These are phyloP conservation scores for Drosophila bocqueti DNA, from an alignment of 1,140 invertebrate species.

Conservation along the genomic window DNA sequence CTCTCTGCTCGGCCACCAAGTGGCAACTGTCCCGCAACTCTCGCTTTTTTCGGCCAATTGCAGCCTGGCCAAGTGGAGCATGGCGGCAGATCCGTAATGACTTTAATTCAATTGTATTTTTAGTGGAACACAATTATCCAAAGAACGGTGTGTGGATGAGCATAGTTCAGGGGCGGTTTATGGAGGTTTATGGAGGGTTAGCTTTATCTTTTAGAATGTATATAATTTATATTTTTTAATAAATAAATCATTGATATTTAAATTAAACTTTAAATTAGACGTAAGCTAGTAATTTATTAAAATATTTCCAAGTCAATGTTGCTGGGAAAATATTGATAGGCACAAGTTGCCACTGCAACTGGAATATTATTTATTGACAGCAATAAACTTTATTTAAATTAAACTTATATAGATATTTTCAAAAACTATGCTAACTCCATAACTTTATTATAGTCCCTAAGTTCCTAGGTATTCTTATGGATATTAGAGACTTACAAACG, in stretches of 20 bases:
- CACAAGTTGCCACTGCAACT: not conserved
- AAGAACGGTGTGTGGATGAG: not conserved
- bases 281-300: not conserved
- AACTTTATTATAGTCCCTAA: too few species aligned
- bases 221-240: not conserved
- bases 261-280: not conserved
- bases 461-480: too few species aligned
- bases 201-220: not conserved
- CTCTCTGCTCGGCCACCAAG: conserved; percentile 45
- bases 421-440: too few species aligned
- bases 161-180: conserved; percentile 41
- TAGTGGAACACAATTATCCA: conserved; percentile 48
- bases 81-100: conserved; percentile 32
- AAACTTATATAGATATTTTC: not conserved
- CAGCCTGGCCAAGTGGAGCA: conserved; percentile 58
- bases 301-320: not conserved
- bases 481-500: too few species aligned
- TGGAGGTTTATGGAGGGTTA: not conserved
- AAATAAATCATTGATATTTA: not conserved
- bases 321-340: not conserved
- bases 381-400: accelerated
- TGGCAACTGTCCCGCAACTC: conserved; percentile 46
- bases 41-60: conserved; percentile 36
- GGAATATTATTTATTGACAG: not conserved
- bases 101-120: conserved; percentile 68